These are phyloP conservation scores for Rhopalosiphum maidis DNA, from an alignment of 1,140 invertebrate genomes.

Conservation along the genomic window DNA sequence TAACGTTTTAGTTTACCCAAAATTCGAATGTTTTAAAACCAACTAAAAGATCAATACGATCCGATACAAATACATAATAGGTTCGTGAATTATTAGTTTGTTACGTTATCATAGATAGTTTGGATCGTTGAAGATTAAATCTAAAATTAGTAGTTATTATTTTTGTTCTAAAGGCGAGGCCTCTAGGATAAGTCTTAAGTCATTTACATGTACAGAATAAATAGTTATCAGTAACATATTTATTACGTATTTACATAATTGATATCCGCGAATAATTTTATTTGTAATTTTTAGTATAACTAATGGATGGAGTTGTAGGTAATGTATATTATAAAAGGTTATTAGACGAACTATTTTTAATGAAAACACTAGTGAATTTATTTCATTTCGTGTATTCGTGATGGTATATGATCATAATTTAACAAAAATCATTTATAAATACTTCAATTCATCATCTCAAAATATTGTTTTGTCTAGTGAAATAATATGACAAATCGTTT, in stretches of 20 bases:
- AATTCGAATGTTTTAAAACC: neutral
- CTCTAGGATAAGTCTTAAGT: neutral
- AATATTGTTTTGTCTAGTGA: no score
- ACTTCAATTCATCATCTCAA: no score
- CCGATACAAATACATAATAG: neutral
- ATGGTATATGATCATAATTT: no score
- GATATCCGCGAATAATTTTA: neutral
- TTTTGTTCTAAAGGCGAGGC: neutral
- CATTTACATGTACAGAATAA: neutral
- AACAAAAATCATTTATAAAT: no score
- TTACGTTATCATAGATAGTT: neutral
- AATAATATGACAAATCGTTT: no score
- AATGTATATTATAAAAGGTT: neutral
- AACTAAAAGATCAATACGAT: neutral
- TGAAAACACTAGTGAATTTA: neutral
- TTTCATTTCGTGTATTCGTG: no score
- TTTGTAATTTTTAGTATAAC: neutral
- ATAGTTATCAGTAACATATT: neutral
- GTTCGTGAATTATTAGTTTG: neutral
- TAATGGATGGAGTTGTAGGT: neutral
- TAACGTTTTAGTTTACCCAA: neutral
- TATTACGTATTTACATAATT: neutral
- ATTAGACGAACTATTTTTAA: neutral
- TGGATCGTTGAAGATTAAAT: neutral
- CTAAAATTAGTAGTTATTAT: neutral